These are phyloP conservation scores for Epicauta chinensis DNA, from an alignment of 1,140 invertebrate genomes.

Conservation along the genomic window DNA sequence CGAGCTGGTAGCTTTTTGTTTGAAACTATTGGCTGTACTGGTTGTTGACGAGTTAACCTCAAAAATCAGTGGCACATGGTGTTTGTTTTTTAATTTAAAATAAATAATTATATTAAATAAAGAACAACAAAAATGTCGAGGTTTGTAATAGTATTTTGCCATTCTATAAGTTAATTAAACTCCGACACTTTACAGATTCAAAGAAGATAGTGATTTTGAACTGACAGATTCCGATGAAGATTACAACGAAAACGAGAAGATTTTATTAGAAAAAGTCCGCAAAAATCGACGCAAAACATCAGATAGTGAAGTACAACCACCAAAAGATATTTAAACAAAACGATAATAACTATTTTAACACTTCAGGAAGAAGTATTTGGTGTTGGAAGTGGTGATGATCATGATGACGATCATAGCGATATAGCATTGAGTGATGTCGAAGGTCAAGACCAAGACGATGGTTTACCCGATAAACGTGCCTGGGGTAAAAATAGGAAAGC, in stretches of 20 bases:
- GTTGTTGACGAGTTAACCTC: no score
- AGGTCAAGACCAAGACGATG: conserved; percentile 57
- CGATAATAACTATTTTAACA: neutral
- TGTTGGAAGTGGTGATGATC: conserved; percentile 32
- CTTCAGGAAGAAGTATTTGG: conserved; percentile 45
- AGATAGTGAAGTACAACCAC: conserved; percentile 49
- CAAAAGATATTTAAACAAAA: neutral
- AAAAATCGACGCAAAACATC: conserved; percentile 48
- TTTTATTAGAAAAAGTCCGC: conserved; percentile 55
- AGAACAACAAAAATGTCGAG: no score
- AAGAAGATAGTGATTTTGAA: conserved; percentile 45
- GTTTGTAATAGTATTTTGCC: no score
- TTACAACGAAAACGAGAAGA: conserved; percentile 56
- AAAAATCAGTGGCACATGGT: no score
- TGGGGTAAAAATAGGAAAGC: conserved; percentile 77
- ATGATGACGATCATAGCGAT: conserved; percentile 37
- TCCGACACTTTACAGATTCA: conserved; percentile 16
- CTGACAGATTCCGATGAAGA: conserved; percentile 66
- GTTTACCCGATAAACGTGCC: conserved; percentile 69
- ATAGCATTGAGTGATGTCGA: conserved; percentile 66
- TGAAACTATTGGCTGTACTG: no score
- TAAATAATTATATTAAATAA: no score
- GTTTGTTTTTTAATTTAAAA: no score
- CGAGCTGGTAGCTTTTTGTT: no score
- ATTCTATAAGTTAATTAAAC: no score